Evolutionary conservation across 2,888 invertebrate species (phyloP).

Genomic region (Lasioglossum calceatum): DNA sequence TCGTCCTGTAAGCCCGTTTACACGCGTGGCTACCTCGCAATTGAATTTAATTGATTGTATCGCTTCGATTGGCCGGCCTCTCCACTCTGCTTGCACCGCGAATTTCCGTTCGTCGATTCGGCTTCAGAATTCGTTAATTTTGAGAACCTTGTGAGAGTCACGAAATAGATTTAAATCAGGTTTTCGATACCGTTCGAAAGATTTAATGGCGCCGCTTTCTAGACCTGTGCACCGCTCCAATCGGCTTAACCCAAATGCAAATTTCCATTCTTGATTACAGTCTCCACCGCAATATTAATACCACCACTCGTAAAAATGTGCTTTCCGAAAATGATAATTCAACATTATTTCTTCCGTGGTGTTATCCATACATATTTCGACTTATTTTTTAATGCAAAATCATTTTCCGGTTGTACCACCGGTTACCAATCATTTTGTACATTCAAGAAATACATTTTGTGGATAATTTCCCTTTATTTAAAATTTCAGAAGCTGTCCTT

Average conservation of each 20-base stretch:
- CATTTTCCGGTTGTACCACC: no score
- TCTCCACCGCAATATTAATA: not conserved
- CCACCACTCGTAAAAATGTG: not conserved
- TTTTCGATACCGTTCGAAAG: not conserved
- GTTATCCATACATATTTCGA: no score
- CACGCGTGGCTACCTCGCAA: constrained; percentile 54
- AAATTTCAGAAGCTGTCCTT: no score
- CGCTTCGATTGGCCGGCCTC: constrained; percentile 23
- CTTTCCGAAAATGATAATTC: not conserved
- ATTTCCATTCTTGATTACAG: not conserved
- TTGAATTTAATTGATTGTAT: constrained; percentile 67
- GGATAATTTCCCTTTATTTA: no score
- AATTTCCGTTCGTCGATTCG: constrained; percentile 17
- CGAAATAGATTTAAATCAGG: not conserved
- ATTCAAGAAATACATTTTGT: no score
- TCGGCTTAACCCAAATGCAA: not conserved
- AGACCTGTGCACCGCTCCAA: not conserved
- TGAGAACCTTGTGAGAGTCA: not conserved
- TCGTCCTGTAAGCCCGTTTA: constrained; percentile 53
- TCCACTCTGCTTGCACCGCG: not conserved
- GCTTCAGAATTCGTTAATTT: constrained; percentile 9
- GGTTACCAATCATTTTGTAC: no score
- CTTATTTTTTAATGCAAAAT: no score
- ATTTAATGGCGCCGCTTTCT: not conserved
- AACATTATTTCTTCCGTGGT: not conserved